Conservation (phyloP, 2,888 invertebrate species). For the Epistrophe grossulariae region DNA sequence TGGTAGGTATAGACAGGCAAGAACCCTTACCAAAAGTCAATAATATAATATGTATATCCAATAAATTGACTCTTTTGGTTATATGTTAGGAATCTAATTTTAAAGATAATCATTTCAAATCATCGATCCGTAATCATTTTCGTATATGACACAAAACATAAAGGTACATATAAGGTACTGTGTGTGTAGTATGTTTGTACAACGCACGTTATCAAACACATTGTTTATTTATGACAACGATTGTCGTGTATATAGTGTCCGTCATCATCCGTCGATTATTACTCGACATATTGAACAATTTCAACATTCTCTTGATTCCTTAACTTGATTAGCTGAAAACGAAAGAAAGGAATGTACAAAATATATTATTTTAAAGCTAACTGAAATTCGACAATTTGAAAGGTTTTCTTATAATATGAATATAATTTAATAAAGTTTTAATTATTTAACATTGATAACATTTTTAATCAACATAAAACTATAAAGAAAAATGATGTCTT, state of each 20-base stretch:
- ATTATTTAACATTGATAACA: too few relatives aligned
- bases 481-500: too few relatives aligned
- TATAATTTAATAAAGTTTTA: too few relatives aligned
- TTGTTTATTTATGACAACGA: conserved; percentile 45
- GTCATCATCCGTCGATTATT: not conserved
- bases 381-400: not conserved
- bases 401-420: too few relatives aligned
- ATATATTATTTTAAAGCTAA: not conserved
- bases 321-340: not conserved
- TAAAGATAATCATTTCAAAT: conserved; percentile 50
- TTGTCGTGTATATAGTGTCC: not conserved
- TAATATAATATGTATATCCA: not conserved
- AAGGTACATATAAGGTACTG: conserved; percentile 28
- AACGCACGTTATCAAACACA: conserved; percentile 37
- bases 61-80: conserved; percentile 47
- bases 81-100: conserved; percentile 35
- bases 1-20: not conserved
- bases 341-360: not conserved
- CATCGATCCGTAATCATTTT: conserved; percentile 58
- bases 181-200: conserved; percentile 48
- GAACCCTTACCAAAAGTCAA: conserved; percentile 4
- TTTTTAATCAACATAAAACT: too few relatives aligned
- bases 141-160: conserved; percentile 45
- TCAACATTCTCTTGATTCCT: not conserved
- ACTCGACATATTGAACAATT: not conserved